Conservation (phyloP, 2,888 invertebrate species). For the Scaptomyza tumidula region DNA sequence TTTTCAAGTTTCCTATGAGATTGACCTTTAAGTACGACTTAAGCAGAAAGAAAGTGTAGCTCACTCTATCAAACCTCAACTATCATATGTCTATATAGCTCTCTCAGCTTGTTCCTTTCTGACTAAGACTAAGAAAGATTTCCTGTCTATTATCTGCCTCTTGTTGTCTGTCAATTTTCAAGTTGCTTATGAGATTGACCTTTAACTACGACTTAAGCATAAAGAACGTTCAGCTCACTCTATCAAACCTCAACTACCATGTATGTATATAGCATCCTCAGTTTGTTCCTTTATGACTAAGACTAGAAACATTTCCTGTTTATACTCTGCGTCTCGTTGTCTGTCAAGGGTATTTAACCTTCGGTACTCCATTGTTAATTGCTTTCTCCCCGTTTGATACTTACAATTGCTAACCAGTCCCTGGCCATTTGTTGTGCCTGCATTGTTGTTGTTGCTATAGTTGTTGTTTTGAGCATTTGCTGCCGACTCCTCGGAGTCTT, state of each 20-base stretch:
- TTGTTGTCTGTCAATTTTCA: background rate
- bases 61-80: background rate
- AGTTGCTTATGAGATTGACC: background rate
- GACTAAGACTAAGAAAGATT: background rate
- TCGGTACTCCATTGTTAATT: constrained; percentile 1
- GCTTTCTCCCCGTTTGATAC: constrained; percentile 41
- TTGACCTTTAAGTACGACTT: background rate
- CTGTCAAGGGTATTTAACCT: constrained; percentile 5
- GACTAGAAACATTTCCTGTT: background rate
- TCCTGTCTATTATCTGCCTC: background rate
- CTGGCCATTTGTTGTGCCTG: constrained; percentile 16
- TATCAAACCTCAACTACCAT: background rate
- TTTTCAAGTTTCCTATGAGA: too few species aligned
- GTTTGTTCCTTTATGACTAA: background rate
- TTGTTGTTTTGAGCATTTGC: constrained; percentile 69
- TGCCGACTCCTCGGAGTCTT: constrained; percentile 50
- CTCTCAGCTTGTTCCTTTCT: too few species aligned
- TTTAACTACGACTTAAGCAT: background rate
- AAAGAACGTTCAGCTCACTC: too few species aligned
- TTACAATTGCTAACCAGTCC: constrained; percentile 80
- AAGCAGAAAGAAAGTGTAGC: too few species aligned
- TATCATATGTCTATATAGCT: too few species aligned
- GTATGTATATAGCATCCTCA: too few species aligned
- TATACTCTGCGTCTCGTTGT: background rate
- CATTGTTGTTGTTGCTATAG: constrained; percentile 13